Conservation (phyloP, 2,888 invertebrate genomes). For the Papilio protenor region DNA sequence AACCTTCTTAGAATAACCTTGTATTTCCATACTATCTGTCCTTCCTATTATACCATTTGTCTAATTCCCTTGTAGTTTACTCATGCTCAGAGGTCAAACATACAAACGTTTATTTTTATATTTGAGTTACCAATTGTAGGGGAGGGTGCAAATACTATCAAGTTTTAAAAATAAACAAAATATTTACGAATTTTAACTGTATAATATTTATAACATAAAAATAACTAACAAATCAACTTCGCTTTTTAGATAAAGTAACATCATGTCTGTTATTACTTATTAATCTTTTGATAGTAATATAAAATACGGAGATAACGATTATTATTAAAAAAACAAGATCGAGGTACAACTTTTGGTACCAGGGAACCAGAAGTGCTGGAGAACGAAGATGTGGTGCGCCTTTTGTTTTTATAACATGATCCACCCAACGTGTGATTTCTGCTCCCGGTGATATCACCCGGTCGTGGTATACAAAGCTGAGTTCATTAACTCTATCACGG, state of each 20-base stretch:
- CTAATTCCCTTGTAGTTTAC: too few species aligned
- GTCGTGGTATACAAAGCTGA: constrained; percentile 59
- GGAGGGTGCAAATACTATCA: neutral
- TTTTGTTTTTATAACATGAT: constrained; percentile 58
- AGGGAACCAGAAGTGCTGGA: constrained; percentile 55
- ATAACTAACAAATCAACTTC: constrained; percentile 2
- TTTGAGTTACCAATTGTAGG: too few species aligned
- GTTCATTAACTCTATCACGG: constrained; percentile 51
- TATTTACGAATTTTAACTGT: constrained; percentile 71
- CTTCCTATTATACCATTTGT: too few species aligned
- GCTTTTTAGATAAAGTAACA: constrained; percentile 20
- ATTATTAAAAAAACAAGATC: constrained; percentile 50
- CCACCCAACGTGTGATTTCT: constrained; percentile 59
- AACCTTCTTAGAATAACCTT: too few species aligned
- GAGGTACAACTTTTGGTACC: constrained; percentile 62
- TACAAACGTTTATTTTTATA: too few species aligned
- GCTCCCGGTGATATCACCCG: constrained; percentile 53
- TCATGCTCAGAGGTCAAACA: too few species aligned
- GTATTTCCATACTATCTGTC: too few species aligned
- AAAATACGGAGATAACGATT: constrained; percentile 1
- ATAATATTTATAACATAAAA: constrained; percentile 40
- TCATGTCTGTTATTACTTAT: neutral
- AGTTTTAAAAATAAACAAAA: neutral
- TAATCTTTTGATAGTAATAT: constrained; percentile 1
- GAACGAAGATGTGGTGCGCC: constrained; percentile 63